Conservation (phyloP, 2,113 vertebrate species). For the Ahaetulla prasina region DNA sequence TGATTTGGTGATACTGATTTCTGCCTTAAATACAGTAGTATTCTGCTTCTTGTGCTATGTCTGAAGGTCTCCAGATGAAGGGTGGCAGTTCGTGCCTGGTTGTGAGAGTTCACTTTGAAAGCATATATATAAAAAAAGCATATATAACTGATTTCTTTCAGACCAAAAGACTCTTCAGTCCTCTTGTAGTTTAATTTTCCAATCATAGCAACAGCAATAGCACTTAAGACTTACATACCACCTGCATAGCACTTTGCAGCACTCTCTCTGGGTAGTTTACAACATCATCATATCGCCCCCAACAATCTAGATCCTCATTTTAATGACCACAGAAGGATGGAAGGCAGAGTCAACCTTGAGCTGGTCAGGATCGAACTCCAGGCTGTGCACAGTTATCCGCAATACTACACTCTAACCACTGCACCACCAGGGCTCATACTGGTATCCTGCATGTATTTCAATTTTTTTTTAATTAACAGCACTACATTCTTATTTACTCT, state of each 20-base stretch:
- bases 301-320: no score
- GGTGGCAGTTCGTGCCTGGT: background rate
- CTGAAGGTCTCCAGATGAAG: background rate
- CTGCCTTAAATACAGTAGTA: background rate
- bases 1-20: background rate
- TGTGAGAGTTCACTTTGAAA: background rate
- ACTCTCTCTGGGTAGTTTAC: no score
- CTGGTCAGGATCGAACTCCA: no score
- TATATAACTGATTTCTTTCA: background rate
- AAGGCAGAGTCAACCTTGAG: no score
- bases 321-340: no score
- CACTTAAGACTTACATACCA: background rate
- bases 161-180: background rate
- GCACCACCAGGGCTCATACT: background rate
- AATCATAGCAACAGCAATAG: background rate
- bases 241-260: background rate
- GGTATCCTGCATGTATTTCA: background rate
- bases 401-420: no score
- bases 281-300: no score
- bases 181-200: background rate
- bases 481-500: background rate
- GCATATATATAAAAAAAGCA: background rate
- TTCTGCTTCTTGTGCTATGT: background rate
- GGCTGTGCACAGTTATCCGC: no score
- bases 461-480: background rate